Evolutionary conservation across 1,140 invertebrate genomes (phyloP).

Genomic region (Zaprionus davidi): DNA sequence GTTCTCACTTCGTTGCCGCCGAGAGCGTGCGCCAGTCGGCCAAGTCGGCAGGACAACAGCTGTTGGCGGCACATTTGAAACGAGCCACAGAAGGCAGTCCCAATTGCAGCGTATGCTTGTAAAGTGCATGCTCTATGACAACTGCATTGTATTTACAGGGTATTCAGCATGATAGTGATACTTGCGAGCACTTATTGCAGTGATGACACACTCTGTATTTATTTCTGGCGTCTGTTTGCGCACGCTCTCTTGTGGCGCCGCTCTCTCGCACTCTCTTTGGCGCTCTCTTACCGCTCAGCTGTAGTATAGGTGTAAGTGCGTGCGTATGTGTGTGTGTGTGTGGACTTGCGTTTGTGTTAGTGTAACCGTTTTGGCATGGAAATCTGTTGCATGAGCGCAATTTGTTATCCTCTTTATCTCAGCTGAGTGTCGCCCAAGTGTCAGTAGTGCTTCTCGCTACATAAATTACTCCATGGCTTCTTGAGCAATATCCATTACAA

Average conservation of each 20-base stretch:
- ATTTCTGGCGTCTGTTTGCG: neutral
- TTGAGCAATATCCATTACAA: constrained; percentile 52
- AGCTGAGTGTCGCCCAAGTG: constrained; percentile 79
- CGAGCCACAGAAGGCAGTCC: neutral
- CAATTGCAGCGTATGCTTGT: neutral
- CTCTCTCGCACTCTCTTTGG: constrained; percentile 13
- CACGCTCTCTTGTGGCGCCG: neutral
- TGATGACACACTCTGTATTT: neutral
- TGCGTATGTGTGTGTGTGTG: constrained; percentile 24
- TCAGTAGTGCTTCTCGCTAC: constrained; percentile 76
- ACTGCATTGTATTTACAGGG: neutral
- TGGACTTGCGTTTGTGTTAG: constrained; percentile 18
- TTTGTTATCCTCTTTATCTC: constrained; percentile 81
- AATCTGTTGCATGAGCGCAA: constrained; percentile 81
- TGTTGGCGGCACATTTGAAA: constrained; percentile 47
- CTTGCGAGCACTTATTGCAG: neutral
- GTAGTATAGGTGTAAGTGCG: constrained; percentile 15
- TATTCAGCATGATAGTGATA: neutral
- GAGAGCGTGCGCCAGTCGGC: constrained; percentile 48
- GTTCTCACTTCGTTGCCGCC: constrained; percentile 17
- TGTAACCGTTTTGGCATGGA: constrained; percentile 60
- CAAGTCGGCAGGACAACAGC: constrained; percentile 41
- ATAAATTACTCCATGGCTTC: constrained; percentile 71
- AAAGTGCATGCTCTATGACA: neutral
- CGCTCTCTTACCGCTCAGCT: constrained; percentile 27